These are phyloP conservation scores for Labia minor DNA, from an alignment of 2,888 invertebrate species.

Conservation along the genomic window DNA sequence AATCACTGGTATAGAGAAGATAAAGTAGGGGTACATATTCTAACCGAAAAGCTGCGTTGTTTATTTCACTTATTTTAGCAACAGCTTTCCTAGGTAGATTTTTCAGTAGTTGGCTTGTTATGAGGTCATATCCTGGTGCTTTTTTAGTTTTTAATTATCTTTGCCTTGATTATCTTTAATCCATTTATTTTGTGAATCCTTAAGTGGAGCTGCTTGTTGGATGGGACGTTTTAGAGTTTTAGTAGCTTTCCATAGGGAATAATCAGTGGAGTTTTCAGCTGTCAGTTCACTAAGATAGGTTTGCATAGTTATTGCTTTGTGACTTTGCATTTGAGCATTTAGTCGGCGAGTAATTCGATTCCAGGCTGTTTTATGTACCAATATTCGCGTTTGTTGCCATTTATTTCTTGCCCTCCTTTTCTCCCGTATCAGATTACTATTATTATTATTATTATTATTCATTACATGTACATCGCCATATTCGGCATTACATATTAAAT, in stretches of 20 bases:
- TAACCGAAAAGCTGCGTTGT: neutral
- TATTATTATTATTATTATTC: too few species aligned
- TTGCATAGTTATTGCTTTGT: too few species aligned
- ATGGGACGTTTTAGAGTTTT: neutral
- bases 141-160: neutral
- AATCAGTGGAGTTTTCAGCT: too few species aligned
- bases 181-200: too few species aligned
- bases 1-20: too few species aligned
- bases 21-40: neutral
- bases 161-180: too few species aligned
- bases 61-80: neutral
- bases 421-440: neutral
- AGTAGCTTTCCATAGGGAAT: too few species aligned
- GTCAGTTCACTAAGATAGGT: too few species aligned
- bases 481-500: too few species aligned
- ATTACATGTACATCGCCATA: too few species aligned
- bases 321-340: conserved; percentile 14
- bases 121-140: neutral
- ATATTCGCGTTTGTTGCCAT: neutral
- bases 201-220: neutral
- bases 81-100: neutral
- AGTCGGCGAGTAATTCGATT: neutral
- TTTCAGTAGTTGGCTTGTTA: neutral
- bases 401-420: neutral
- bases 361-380: neutral